Evolutionary conservation across 2,888 invertebrate species (phyloP).

Genomic region (Abscondita cerata): DNA sequence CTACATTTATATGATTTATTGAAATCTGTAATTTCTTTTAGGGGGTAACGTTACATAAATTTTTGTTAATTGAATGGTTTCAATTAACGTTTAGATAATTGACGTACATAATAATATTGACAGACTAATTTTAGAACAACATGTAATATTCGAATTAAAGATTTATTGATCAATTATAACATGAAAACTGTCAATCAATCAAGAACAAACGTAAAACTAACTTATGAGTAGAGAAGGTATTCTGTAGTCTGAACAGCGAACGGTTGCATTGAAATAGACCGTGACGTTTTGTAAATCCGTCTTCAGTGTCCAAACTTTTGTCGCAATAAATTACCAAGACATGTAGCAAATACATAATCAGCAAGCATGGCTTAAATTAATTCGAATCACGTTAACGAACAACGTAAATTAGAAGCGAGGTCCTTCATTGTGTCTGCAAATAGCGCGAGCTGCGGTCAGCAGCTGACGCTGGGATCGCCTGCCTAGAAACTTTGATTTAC

Average conservation of each 20-base stretch:
- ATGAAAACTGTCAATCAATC: not conserved
- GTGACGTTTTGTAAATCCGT: slow-evolving; percentile 41
- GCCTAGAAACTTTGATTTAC: slow-evolving; percentile 66
- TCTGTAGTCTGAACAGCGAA: slow-evolving; percentile 25
- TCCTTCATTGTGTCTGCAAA: slow-evolving; percentile 50
- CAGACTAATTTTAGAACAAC: too few relatives aligned
- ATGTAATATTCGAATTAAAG: too few relatives aligned
- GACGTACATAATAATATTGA: too few relatives aligned
- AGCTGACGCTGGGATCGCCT: slow-evolving; percentile 50
- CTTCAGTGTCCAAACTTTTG: slow-evolving; percentile 43
- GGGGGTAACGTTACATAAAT: too few relatives aligned
- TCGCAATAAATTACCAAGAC: slow-evolving; percentile 55
- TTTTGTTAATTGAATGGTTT: too few relatives aligned
- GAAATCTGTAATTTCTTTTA: too few relatives aligned
- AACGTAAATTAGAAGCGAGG: slow-evolving; percentile 56
- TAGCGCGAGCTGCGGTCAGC: slow-evolving; percentile 56
- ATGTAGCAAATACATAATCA: slow-evolving; percentile 58
- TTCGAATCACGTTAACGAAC: slow-evolving; percentile 59
- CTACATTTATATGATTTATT: too few relatives aligned
- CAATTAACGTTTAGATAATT: too few relatives aligned
- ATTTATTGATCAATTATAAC: too few relatives aligned
- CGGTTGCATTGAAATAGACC: slow-evolving; percentile 30
- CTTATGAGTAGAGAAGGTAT: slow-evolving; percentile 14
- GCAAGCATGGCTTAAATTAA: slow-evolving; percentile 54
- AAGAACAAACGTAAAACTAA: not conserved